Conservation (phyloP, 2,888 invertebrate species). For the Macaria liturata region DNA sequence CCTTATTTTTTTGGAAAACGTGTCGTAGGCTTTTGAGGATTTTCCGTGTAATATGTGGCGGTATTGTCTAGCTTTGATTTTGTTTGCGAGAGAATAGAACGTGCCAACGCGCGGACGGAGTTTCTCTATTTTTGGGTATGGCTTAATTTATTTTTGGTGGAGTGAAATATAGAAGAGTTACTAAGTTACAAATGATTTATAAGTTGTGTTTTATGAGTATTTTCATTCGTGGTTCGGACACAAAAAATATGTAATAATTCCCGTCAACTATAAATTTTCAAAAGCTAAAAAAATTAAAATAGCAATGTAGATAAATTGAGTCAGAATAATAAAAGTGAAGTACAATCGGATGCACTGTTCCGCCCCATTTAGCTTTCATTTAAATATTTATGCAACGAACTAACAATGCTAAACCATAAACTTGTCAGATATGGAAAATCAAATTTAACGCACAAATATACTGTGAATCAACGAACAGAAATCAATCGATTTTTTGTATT, state of each 20-base stretch:
- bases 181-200: too few relatives aligned
- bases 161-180: too few relatives aligned
- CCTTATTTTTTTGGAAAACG: constrained; percentile 28
- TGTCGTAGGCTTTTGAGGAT: constrained; percentile 40
- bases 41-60: constrained; percentile 40
- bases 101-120: neutral
- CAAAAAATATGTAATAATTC: too few relatives aligned
- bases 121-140: too few relatives aligned
- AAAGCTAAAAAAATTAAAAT: too few relatives aligned
- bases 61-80: constrained; percentile 40
- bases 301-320: too few relatives aligned
- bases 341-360: neutral
- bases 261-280: too few relatives aligned
- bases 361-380: neutral
- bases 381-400: neutral
- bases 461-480: too few relatives aligned
- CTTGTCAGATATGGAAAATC: constrained; percentile 1
- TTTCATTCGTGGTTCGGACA: too few relatives aligned
- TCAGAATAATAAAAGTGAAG: neutral
- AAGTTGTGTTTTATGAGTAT: too few relatives aligned
- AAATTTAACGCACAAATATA: neutral
- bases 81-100: constrained; percentile 22
- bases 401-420: neutral
- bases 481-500: too few relatives aligned
- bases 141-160: too few relatives aligned